Evolutionary conservation across 1,140 invertebrate species (phyloP), one percentile per base, ranked within the genome.

Genomic region (Drosophila sp.): DNA sequence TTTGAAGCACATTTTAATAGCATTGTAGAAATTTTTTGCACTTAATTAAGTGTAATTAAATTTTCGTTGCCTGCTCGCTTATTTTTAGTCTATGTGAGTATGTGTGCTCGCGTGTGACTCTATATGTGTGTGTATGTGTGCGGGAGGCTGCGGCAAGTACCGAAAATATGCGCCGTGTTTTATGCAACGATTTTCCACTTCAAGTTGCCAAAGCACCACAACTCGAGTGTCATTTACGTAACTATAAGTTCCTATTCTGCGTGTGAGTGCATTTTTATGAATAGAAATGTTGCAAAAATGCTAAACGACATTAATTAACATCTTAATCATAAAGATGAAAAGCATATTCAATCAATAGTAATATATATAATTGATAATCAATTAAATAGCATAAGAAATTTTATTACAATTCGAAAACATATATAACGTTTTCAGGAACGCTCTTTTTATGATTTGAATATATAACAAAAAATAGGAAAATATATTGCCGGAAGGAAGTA

Each of bases 11-110:
- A 87, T 87, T 87, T 81, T 87, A 86, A 86, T 81, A 87, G 82
- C 81, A 87, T 86, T 86, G 82, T 87, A 78, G 78, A 84, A 86
- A 81, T 86, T 86, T 86, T 86, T 86, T 86, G 78, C 81, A 86
- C 81, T 86, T 86, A 86, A 86, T 86, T 86, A 86, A 86, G 82
- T 87, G 82, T 87, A 86, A 87, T 86, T 86, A 86, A 87, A 86
- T 86, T 86, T 86, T 70, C 78, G 82, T 72, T 81, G 82, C 82
- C 72, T 65, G 76, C 82, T 78, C 74, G 78, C 81, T 74, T 65
- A 77, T 66, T 75, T 71, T 75, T 67, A 13, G 13, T 13, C 46
- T 57, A 32, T 27, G 18, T 51, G 38, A 16, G 11, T 32, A 41
- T 36, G 27, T 2, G 21, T 29, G 40, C 40, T 8, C 21, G 8